phyloP scores from a whole-genome alignment of 2,113 vertebrate genomes.

The Actenoides lindsayi region DNA sequence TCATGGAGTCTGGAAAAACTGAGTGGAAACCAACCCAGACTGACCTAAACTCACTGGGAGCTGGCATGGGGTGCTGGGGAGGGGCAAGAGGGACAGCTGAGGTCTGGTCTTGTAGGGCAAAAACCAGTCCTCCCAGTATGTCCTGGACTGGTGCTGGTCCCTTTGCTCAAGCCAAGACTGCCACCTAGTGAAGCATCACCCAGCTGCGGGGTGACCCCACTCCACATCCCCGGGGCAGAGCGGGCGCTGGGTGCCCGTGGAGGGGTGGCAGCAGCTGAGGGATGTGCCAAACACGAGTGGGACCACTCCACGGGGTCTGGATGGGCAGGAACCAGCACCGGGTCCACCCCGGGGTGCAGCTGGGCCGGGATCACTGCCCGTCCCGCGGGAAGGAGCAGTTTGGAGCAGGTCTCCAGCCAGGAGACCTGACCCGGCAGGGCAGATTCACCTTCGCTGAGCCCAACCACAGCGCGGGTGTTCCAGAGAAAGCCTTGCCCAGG shows the following conservation, averaged over 20 bases:
- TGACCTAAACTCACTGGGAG: neutral
- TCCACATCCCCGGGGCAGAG: neutral
- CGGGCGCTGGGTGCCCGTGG: neutral
- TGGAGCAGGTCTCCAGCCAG: fast-evolving
- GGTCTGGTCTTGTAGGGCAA: neutral
- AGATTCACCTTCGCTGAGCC: fast-evolving
- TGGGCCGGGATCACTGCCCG: fast-evolving
- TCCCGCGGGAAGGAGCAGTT: neutral
- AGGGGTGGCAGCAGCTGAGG: neutral
- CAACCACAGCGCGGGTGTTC: fast-evolving
- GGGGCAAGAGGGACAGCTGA: neutral
- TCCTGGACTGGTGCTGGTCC: neutral
- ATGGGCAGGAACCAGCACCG: neutral
- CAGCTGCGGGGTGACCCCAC: neutral
- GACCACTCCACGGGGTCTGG: neutral
- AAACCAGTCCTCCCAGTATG: neutral
- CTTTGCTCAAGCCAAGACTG: neutral
- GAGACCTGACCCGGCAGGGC: no score
- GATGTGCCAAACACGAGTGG: fast-evolving
- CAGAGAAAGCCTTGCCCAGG: fast-evolving
- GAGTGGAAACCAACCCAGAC: neutral
- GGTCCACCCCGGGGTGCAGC: fast-evolving
- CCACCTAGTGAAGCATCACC: neutral
- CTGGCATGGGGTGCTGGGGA: neutral
- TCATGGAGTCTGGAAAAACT: fast-evolving